Evolutionary conservation across 2,888 invertebrate species (phyloP).

Genomic region (Sinohyriopsis cumingii): DNA sequence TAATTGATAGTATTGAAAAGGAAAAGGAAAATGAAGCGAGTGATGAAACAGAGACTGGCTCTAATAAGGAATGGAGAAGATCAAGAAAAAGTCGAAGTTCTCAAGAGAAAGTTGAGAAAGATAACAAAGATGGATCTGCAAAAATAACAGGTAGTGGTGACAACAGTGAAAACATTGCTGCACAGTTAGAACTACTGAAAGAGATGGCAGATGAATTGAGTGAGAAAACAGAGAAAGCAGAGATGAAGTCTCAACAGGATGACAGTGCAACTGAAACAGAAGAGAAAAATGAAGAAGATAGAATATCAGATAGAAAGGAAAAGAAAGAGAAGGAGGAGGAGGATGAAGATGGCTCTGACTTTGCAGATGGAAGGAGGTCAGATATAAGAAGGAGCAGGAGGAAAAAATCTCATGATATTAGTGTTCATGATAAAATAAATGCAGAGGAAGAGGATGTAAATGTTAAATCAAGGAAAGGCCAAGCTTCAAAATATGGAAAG

Average conservation of each 20-base stretch:
- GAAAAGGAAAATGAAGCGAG: slow-evolving; percentile 3
- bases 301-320: background rate
- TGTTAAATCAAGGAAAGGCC: slow-evolving; percentile 3
- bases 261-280: slow-evolving; percentile 9
- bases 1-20: slow-evolving; percentile 9
- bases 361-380: slow-evolving; percentile 11
- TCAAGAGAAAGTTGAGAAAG: slow-evolving; percentile 4
- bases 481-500: slow-evolving; percentile 6
- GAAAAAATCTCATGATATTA: slow-evolving; percentile 10
- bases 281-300: slow-evolving; percentile 4
- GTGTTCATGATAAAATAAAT: slow-evolving; percentile 6
- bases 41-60: slow-evolving; percentile 10
- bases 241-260: background rate
- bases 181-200: slow-evolving; percentile 37
- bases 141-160: background rate
- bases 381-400: slow-evolving; percentile 7
- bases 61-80: background rate
- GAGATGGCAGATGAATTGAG: slow-evolving; percentile 38
- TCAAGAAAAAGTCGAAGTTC: slow-evolving; percentile 5
- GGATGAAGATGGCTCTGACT: slow-evolving; percentile 14
- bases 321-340: slow-evolving; percentile 5
- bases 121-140: slow-evolving; percentile 7
- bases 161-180: slow-evolving; percentile 30
- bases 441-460: slow-evolving; percentile 4
- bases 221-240: slow-evolving; percentile 6